Conservation (phyloP, 2,888 invertebrate genomes). For the Lasiommata megera region DNA sequence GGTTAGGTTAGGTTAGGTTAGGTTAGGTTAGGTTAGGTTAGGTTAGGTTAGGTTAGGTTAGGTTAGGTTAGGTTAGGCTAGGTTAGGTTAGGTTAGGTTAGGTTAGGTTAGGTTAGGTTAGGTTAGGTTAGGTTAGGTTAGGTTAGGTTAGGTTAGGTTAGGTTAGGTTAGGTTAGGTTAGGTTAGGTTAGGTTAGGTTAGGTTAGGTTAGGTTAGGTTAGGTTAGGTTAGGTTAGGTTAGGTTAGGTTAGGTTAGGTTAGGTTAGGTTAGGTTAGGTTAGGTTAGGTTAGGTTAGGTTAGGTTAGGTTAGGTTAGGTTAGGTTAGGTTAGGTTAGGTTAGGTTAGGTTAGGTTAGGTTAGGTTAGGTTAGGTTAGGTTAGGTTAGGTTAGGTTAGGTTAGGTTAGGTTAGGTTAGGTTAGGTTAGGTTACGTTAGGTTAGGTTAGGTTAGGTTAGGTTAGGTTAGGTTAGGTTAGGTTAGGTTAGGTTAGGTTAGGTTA, state of each 20-base stretch:
- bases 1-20: constrained; percentile 23
- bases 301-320: no score
- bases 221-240: no score
- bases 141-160: no score
- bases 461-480: constrained; percentile 8
- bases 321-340: constrained; percentile 17
- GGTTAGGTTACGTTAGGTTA: constrained; percentile 9
- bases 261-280: no score
- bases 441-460: constrained; percentile 6
- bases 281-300: no score
- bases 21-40: constrained; percentile 21
- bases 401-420: neutral
- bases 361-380: constrained; percentile 29
- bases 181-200: no score
- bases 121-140: neutral
- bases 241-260: no score
- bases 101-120: constrained; percentile 1
- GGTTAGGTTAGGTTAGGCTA: constrained; percentile 1
- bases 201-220: no score
- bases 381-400: constrained; percentile 30
- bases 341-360: constrained; percentile 28
- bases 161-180: no score
- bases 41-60: constrained; percentile 16
- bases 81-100: constrained; percentile 1
- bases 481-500: constrained; percentile 1